A percentile compares a stretch with the other conserved stretches of the same genome.
Evolutionary conservation across 2,888 invertebrate genomes (phyloP).

Genomic region (Chrysolina haemoptera): DNA sequence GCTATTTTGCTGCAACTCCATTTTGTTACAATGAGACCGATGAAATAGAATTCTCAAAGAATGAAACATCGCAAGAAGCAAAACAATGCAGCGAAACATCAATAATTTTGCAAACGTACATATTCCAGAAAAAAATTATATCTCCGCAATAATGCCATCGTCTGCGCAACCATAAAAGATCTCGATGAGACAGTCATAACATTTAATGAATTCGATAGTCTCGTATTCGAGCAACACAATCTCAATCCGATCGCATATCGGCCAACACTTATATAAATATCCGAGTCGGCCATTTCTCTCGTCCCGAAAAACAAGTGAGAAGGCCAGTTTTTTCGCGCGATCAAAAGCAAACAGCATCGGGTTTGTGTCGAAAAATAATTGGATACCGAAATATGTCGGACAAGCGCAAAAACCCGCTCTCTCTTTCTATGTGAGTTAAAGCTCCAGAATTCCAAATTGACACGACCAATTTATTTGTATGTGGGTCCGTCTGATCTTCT

Average conservation of each 20-base stretch:
- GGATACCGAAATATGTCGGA: conserved; percentile 65
- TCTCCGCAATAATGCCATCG: background rate
- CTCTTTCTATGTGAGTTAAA: conserved; percentile 62
- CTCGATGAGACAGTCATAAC: conserved; percentile 51
- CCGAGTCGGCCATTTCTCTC: conserved; percentile 53
- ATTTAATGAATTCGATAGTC: conserved; percentile 55
- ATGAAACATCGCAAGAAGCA: no score
- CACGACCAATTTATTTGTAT: conserved; percentile 61
- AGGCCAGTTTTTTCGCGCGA: conserved; percentile 61
- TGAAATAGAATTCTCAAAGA: no score
- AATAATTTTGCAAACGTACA: no score
- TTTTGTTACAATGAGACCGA: no score
- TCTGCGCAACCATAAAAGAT: background rate
- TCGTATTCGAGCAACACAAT: conserved; percentile 51
- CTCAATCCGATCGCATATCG: conserved; percentile 59
- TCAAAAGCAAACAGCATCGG: conserved; percentile 63
- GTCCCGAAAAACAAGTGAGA: conserved; percentile 60
- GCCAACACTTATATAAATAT: conserved; percentile 59
- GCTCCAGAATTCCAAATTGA: conserved; percentile 66
- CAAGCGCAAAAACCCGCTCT: conserved; percentile 62
- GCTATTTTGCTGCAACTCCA: no score
- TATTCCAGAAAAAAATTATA: no score
- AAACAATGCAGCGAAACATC: no score
- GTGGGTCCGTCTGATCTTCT: conserved; percentile 49
- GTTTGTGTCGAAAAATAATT: conserved; percentile 67